A percentile compares a stretch with the other conserved stretches of the same genome.
These are phyloP conservation scores for Zaprionus davidi DNA, from an alignment of 1,140 invertebrate genomes.

Conservation along the genomic window DNA sequence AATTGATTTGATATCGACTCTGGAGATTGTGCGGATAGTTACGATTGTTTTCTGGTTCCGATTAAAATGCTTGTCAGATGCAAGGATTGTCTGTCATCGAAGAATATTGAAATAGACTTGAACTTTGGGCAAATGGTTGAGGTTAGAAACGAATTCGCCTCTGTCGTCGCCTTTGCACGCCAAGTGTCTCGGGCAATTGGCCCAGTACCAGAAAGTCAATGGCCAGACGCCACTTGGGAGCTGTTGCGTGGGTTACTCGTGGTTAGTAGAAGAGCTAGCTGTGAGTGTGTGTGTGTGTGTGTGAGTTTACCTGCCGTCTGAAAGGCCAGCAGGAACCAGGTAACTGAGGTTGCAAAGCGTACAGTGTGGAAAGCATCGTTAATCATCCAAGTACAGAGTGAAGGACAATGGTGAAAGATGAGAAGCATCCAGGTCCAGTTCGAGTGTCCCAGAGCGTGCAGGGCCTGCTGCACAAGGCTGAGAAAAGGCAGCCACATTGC, in stretches of 20 bases:
- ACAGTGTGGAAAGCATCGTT: constrained; percentile 39
- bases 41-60: background rate
- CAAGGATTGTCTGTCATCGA: background rate
- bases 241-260: constrained; percentile 1
- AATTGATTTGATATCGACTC: background rate
- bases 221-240: constrained; percentile 42
- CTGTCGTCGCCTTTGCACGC: constrained; percentile 3
- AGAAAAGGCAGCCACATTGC: constrained; percentile 41
- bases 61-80: background rate
- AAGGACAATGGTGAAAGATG: constrained; percentile 28
- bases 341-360: constrained; percentile 31
- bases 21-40: too few relatives aligned
- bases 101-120: background rate
- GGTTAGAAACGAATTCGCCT: background rate
- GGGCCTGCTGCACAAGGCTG: constrained; percentile 28
- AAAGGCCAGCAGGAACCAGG: constrained; percentile 33
- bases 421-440: background rate
- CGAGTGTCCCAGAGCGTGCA: constrained; percentile 10
- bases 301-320: constrained; percentile 23
- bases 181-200: constrained; percentile 23
- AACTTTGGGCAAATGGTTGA: background rate
- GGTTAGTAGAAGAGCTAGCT: background rate
- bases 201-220: constrained; percentile 48
- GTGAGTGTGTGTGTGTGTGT: background rate
- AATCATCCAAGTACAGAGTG: constrained; percentile 27